A percentile compares a stretch with the other conserved stretches of the same genome.
phyloP scores from a whole-genome alignment of 2,888 invertebrate genomes.

The Macrophya annulata region DNA sequence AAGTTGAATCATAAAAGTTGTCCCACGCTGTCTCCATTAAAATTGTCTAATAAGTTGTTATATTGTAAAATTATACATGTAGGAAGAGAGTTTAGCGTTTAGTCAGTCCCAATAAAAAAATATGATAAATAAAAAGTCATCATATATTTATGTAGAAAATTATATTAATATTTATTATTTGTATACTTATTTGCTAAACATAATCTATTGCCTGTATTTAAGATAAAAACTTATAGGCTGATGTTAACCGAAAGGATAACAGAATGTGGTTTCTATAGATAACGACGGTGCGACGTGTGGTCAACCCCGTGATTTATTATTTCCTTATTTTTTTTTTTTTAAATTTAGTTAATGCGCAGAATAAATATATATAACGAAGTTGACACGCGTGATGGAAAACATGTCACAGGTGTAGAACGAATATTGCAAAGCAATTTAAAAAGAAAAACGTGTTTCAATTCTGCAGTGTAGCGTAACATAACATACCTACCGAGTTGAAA shows the following conservation, averaged over 20 bases:
- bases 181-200: not conserved
- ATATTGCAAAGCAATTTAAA: not conserved
- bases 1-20: not conserved
- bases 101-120: not conserved
- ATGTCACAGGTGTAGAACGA: too few relatives aligned
- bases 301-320: not conserved
- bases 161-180: not conserved
- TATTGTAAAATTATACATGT: not conserved
- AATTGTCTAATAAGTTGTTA: not conserved
- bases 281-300: too few relatives aligned
- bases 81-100: not conserved
- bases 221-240: not conserved
- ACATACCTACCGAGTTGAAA: not conserved
- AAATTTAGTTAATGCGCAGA: not conserved
- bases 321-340: too few relatives aligned
- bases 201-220: not conserved
- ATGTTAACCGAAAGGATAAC: not conserved
- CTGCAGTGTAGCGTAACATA: constrained; percentile 17
- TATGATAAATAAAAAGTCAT: not conserved
- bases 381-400: not conserved
- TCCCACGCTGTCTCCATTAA: not conserved
- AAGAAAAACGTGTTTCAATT: not conserved
- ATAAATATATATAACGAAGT: not conserved
- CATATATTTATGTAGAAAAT: not conserved
- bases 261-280: not conserved